Evolutionary conservation across 2,113 vertebrate genomes (phyloP), one percentile per base, ranked within the genome.

Genomic region (Melanerpes formicivorus): DNA sequence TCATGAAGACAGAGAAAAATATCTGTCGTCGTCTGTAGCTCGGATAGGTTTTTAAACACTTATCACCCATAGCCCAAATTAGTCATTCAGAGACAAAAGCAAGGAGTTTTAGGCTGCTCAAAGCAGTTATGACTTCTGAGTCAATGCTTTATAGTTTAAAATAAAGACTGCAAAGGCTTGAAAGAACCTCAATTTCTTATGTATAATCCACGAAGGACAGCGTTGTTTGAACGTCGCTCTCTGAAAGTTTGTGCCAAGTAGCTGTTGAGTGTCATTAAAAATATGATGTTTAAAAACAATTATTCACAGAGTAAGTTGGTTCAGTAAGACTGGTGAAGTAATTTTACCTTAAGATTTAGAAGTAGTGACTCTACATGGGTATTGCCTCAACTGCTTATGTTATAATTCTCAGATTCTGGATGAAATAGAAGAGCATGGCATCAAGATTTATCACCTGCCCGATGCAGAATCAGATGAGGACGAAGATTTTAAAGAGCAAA

Each of bases 401-500:
- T 55, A 30, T 42, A n/a, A 71, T 34, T 88, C 52, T 86, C 90
- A 99, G 99, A 98, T 99, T 97, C 97, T 99, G 84, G 99, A 99
- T 95, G 99, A 99, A 97, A 99, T 99, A 30, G 99, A 99, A 89
- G 99, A 99, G 59, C 99, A 99, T 46, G 98, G 98, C 27, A 99
- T 99, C 95, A 99, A 99, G 96, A 99, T 99, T 95, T 99, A 99
- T 95, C 99, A 99, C 90, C 97, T 99, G 58, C 99, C 99, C 14
- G 99, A 99, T 85, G 99, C 99, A 7, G 99, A 99, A 94, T 99
- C 99, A 1, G 99, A 99, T 48, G 99, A 99, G 80, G 99, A 99
- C 84, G 99, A 99, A 90, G 99, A 99, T 87, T 99, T 99, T 92
- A 99, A 99, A 88, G 99, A 99, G 96, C 99, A 99, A 97, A 99